These are phyloP conservation scores for Meiosimyza decipiens DNA, from an alignment of 2,888 invertebrate genomes.

Conservation along the genomic window DNA sequence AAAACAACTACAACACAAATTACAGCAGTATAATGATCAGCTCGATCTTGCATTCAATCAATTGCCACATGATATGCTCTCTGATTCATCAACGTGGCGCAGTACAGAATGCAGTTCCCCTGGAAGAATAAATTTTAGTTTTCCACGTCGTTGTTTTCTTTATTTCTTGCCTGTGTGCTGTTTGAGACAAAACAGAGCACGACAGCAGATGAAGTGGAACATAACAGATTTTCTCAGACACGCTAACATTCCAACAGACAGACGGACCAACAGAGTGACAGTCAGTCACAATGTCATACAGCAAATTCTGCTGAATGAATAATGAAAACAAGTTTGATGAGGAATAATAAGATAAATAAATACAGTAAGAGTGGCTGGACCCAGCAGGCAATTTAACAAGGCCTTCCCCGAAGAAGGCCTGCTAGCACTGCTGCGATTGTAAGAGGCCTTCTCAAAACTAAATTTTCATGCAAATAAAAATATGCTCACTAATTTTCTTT, in stretches of 20 bases:
- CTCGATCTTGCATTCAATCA: slow-evolving; percentile 23
- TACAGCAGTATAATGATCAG: not conserved
- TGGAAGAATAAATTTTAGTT: not conserved
- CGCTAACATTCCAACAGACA: not conserved
- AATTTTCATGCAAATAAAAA: no score
- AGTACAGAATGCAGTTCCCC: not conserved
- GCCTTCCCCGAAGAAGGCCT: no score
- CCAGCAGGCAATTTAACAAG: no score
- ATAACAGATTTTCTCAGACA: slow-evolving; percentile 26
- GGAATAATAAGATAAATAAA: no score
- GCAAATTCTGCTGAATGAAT: slow-evolving; percentile 12
- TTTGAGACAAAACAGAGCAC: slow-evolving; percentile 36
- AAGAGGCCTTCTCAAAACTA: no score
- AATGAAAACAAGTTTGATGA: not conserved
- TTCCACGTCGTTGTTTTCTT: not conserved
- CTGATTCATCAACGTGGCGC: slow-evolving; percentile 9
- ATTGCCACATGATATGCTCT: slow-evolving; percentile 24
- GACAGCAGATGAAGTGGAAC: slow-evolving; percentile 38
- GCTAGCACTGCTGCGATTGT: no score
- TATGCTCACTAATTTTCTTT: no score
- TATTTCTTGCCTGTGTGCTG: not conserved
- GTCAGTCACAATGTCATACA: not conserved
- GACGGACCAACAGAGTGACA: not conserved
- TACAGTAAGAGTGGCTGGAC: no score
- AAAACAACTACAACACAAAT: not conserved